These are phyloP conservation scores for Caenorhabditis uteleia DNA, from an alignment of 2,888 invertebrate species.

Conservation along the genomic window DNA sequence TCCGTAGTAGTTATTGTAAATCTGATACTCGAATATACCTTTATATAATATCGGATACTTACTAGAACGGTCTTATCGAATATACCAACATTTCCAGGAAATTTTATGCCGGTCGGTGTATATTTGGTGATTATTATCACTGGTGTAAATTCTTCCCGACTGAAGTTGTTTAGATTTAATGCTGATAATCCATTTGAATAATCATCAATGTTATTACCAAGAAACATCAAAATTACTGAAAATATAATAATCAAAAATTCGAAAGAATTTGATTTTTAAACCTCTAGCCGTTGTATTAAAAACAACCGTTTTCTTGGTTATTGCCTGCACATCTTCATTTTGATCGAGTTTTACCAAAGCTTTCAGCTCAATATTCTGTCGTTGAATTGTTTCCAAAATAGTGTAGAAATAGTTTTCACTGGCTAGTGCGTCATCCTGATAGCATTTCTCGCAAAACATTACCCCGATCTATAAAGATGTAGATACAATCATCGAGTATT, in stretches of 20 bases:
- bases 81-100: constrained; percentile 8
- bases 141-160: constrained; percentile 39
- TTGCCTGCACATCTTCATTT: constrained; percentile 8
- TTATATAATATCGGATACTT: constrained; percentile 3
- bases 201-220: constrained; percentile 42
- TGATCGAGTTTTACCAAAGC: constrained; percentile 9
- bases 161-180: constrained; percentile 25
- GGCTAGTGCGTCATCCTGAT: constrained; percentile 15
- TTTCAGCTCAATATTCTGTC: constrained; percentile 5
- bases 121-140: constrained; percentile 40
- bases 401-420: constrained; percentile 2
- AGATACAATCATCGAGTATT: no score
- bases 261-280: constrained; percentile 4
- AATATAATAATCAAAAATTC: background rate
- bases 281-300: constrained; percentile 21
- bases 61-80: constrained; percentile 37
- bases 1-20: constrained; percentile 35
- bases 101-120: background rate
- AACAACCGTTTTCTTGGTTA: background rate
- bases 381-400: background rate
- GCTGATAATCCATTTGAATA: constrained; percentile 39
- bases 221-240: constrained; percentile 43
- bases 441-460: constrained; percentile 19
- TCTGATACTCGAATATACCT: constrained; percentile 15
- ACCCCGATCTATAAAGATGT: constrained; percentile 11